Evolutionary conservation across 2,113 vertebrate species (phyloP).

Genomic region (Labeo catla): DNA sequence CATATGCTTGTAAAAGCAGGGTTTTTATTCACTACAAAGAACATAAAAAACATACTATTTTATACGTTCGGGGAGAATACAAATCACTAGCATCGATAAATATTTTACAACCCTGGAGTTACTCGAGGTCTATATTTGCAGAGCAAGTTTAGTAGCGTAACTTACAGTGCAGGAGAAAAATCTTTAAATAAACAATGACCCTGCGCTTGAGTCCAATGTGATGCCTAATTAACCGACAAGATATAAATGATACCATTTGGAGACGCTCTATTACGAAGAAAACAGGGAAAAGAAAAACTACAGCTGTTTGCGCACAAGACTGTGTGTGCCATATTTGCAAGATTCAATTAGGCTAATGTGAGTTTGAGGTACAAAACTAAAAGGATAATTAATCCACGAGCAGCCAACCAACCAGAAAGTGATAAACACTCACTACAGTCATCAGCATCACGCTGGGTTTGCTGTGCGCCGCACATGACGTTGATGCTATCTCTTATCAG

Average conservation of each 20-base stretch:
- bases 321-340: conserved; percentile 36
- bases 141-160: neutral
- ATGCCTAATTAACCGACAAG: conserved; percentile 44
- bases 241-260: conserved; percentile 54
- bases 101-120: neutral
- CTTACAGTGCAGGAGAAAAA: conserved; percentile 7
- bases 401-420: conserved; percentile 10
- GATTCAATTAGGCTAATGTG: conserved; percentile 49
- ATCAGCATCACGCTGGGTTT: conserved; percentile 20
- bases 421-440: conserved; percentile 37
- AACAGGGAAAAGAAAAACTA: conserved; percentile 14
- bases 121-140: neutral
- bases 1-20: neutral
- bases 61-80: neutral
- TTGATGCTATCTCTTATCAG: conserved; percentile 43
- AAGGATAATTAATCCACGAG: conserved; percentile 46
- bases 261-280: conserved; percentile 1
- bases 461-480: conserved; percentile 14
- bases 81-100: neutral
- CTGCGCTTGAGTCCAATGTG: neutral
- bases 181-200: conserved; percentile 54
- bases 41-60: neutral
- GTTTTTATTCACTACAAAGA: neutral
- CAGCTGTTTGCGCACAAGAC: conserved; percentile 16
- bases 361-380: conserved; percentile 41